A percentile compares a stretch with the other conserved stretches of the same genome.
These are phyloP conservation scores for Muscicapa comitata DNA, from an alignment of 2,797 vertebrate species.

Conservation along the genomic window DNA sequence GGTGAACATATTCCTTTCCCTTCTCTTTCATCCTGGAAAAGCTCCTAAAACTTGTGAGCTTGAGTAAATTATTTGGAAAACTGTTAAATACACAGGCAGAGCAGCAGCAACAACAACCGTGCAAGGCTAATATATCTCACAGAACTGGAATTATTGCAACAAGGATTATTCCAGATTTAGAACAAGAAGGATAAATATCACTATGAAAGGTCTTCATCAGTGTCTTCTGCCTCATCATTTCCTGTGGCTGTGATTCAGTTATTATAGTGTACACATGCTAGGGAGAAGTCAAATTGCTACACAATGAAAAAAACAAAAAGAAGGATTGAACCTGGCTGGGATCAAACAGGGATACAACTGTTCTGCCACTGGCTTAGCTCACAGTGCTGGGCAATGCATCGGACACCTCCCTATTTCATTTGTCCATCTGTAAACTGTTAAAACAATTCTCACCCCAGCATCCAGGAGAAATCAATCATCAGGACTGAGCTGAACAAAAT, in stretches of 20 bases:
- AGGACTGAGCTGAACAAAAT: constrained; percentile 40
- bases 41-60: background rate
- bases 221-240: background rate
- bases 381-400: constrained; percentile 7
- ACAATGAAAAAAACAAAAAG: background rate
- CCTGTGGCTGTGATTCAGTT: constrained; percentile 58
- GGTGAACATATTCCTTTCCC: background rate
- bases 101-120: background rate
- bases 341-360: constrained; percentile 9
- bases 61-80: background rate
- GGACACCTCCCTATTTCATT: constrained; percentile 47
- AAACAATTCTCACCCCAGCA: constrained; percentile 44
- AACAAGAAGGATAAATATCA: background rate
- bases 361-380: constrained; percentile 39
- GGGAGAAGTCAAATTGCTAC: background rate
- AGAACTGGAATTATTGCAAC: background rate
- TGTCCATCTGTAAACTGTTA: constrained; percentile 55
- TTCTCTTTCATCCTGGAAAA: constrained; percentile 30
- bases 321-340: background rate
- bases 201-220: background rate
- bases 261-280: constrained; percentile 26
- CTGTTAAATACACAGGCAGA: background rate
- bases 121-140: background rate
- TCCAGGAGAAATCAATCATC: constrained; percentile 62
- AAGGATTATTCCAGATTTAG: background rate